Conservation (phyloP, 2,888 invertebrate species). For the Lasioglossum oenotherae region DNA sequence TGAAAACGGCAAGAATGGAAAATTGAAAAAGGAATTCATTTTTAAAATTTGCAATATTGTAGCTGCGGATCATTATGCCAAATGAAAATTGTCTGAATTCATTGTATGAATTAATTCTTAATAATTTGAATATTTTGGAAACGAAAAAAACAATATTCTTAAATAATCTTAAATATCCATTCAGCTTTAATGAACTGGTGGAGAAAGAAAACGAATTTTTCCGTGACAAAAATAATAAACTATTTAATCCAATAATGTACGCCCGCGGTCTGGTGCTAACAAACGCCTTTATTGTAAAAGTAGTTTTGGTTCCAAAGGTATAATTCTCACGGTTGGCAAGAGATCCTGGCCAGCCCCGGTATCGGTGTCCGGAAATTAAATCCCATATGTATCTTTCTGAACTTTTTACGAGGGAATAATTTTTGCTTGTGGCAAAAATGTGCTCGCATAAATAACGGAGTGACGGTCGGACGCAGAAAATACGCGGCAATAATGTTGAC, state of each 20-base stretch:
- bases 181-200: not conserved
- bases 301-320: conserved; percentile 50
- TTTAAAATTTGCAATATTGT: not conserved
- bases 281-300: conserved; percentile 23
- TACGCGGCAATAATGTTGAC: conserved; percentile 31
- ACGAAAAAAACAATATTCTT: not conserved
- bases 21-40: not conserved
- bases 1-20: not conserved
- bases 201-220: not conserved
- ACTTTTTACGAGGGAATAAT: conserved; percentile 55
- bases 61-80: not conserved
- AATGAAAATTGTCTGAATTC: not conserved
- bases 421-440: conserved; percentile 28
- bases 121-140: not conserved
- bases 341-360: conserved; percentile 34
- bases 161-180: too few relatives aligned
- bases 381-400: conserved; percentile 64
- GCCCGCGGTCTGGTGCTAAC: not conserved
- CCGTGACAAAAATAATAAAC: not conserved
- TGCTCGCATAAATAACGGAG: conserved; percentile 36
- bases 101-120: too few relatives aligned
- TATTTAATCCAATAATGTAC: not conserved
- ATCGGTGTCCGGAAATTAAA: conserved; percentile 73
- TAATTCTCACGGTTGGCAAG: conserved; percentile 38
- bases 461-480: conserved; percentile 10